Conservation (phyloP, 2,888 invertebrate species). For the Apamea anceps region DNA sequence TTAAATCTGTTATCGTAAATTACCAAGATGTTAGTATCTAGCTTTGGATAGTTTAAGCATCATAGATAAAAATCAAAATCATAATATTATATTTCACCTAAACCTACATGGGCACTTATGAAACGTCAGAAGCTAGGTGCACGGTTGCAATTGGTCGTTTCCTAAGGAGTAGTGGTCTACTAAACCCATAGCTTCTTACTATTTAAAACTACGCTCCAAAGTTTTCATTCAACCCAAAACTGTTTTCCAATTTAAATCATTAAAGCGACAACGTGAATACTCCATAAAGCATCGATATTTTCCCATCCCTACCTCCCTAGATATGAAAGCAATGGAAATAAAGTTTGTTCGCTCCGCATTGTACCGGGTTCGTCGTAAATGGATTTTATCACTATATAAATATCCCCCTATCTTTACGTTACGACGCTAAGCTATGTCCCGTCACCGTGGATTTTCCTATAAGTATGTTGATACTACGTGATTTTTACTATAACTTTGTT, state of each 20-base stretch:
- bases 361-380: constrained; percentile 85
- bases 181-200: neutral
- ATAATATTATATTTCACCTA: too few species aligned
- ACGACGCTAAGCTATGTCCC: constrained; percentile 71
- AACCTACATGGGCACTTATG: too few species aligned
- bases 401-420: constrained; percentile 81
- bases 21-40: too few species aligned
- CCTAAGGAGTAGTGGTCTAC: neutral
- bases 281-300: constrained; percentile 45
- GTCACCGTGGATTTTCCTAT: constrained; percentile 65
- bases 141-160: too few species aligned
- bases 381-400: constrained; percentile 89
- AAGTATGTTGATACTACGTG: constrained; percentile 64
- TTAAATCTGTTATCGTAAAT: neutral
- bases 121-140: too few species aligned
- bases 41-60: too few species aligned
- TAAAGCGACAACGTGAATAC: neutral
- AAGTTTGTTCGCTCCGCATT: constrained; percentile 88
- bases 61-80: too few species aligned
- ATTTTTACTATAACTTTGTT: constrained; percentile 62
- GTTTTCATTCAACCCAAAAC: neutral
- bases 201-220: neutral
- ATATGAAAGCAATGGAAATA: constrained; percentile 89
- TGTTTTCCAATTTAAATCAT: constrained; percentile 7
- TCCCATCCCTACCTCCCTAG: constrained; percentile 76